A percentile compares a stretch with the other conserved stretches of the same genome.
Evolutionary conservation across 2,113 vertebrate species (phyloP).

Genomic region (Tauraco erythrolophus): DNA sequence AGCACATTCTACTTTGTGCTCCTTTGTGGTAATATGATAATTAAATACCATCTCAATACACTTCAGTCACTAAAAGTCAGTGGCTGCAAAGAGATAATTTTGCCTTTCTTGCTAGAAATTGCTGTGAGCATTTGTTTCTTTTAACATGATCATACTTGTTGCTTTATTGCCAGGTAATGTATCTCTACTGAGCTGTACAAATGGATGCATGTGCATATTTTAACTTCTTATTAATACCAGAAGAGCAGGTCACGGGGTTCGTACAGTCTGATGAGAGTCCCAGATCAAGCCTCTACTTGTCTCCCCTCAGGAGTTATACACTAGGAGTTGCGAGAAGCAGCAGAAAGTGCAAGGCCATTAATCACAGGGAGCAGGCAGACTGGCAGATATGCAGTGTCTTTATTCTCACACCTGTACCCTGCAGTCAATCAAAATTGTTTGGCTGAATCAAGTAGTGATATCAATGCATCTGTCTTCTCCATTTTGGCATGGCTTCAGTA

Average conservation of each 20-base stretch:
- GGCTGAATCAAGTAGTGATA: background rate
- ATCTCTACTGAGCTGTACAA: rapidly evolving
- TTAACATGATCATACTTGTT: background rate
- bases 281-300: background rate
- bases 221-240: background rate
- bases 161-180: background rate
- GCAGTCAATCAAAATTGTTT: background rate
- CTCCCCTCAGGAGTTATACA: background rate
- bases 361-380: background rate
- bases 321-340: background rate
- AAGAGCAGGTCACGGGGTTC: background rate
- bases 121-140: background rate
- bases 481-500: background rate
- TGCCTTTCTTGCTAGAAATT: background rate
- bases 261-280: background rate
- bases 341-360: background rate
- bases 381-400: background rate
- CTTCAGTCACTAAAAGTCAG: background rate
- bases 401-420: background rate
- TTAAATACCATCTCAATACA: background rate
- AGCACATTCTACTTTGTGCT: background rate
- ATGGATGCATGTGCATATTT: background rate
- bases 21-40: background rate
- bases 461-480: background rate
- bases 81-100: background rate